Percentiles rank a stretch among this genome's conserved stretches.
Conservation (phyloP, 2,888 invertebrate genomes). For the Cancer borealis region DNA sequence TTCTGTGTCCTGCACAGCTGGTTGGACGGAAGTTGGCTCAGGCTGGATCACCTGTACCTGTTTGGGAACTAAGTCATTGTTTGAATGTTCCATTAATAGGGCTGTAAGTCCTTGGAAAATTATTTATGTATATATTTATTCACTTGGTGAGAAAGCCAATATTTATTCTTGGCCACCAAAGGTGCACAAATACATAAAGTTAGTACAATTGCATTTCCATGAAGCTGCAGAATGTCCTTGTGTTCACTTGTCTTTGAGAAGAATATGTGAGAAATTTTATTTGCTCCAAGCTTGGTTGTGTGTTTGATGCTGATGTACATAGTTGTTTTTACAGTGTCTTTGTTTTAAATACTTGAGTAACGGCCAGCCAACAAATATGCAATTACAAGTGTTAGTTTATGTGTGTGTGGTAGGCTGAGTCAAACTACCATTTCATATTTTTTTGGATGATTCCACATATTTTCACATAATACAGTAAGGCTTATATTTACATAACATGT, state of each 20-base stretch:
- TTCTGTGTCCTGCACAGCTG: slow-evolving; percentile 27
- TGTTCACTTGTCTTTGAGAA: slow-evolving; percentile 46
- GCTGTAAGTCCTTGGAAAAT: slow-evolving; percentile 62
- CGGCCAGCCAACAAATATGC: slow-evolving; percentile 55
- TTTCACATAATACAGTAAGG: slow-evolving; percentile 71
- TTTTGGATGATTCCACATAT: slow-evolving; percentile 70
- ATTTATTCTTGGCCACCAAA: slow-evolving; percentile 63
- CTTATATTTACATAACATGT: slow-evolving; percentile 65
- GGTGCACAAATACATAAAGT: slow-evolving; percentile 66
- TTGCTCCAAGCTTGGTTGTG: slow-evolving; percentile 66
- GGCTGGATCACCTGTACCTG: slow-evolving; percentile 71
- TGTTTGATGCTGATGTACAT: slow-evolving; percentile 68
- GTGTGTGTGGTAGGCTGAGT: slow-evolving; percentile 56
- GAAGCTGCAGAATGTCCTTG: slow-evolving; percentile 57
- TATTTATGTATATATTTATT: slow-evolving; percentile 72
- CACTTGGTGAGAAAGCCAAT: slow-evolving; percentile 55
- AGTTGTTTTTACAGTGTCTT: slow-evolving; percentile 56
- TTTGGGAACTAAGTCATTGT: slow-evolving; percentile 74
- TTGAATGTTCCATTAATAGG: slow-evolving; percentile 65
- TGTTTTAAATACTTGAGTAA: slow-evolving; percentile 5
- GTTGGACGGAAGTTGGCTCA: slow-evolving; percentile 49
- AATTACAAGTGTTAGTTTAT: slow-evolving; percentile 54
- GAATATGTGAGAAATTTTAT: slow-evolving; percentile 55
- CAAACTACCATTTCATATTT: slow-evolving; percentile 45
- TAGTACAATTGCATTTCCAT: slow-evolving; percentile 65